Evolutionary conservation across 2,888 invertebrate species (phyloP).

Genomic region (Campoplex capitator): DNA sequence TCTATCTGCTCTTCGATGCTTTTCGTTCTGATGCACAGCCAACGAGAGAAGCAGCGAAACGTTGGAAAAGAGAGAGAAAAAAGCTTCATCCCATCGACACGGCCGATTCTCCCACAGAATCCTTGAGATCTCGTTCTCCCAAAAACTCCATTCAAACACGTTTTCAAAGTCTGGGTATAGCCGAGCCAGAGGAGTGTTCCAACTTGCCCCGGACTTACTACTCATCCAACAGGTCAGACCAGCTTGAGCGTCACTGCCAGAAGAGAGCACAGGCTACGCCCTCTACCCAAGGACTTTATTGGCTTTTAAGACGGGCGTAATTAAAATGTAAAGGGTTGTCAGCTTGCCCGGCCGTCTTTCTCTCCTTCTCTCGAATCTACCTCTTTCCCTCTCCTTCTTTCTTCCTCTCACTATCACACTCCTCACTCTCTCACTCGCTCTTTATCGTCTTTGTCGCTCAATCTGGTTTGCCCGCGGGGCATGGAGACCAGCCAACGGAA

Average conservation of each 20-base stretch:
- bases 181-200: slow-evolving; percentile 28
- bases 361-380: slow-evolving; percentile 45
- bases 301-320: slow-evolving; percentile 81
- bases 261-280: slow-evolving; percentile 68
- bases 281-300: slow-evolving; percentile 78
- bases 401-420: slow-evolving; percentile 40
- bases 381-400: slow-evolving; percentile 41
- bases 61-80: slow-evolving; percentile 32
- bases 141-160: slow-evolving; percentile 48
- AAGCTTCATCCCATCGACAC: slow-evolving; percentile 54
- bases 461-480: slow-evolving; percentile 59
- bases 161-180: slow-evolving; percentile 28
- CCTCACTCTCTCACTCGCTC: slow-evolving; percentile 22
- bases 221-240: slow-evolving; percentile 59
- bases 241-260: slow-evolving; percentile 74
- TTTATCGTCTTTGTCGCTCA: slow-evolving; percentile 62
- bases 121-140: slow-evolving; percentile 50
- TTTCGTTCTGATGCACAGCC: slow-evolving; percentile 44
- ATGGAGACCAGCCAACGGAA: slow-evolving; percentile 39
- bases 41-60: slow-evolving; percentile 40
- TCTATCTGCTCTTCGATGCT: slow-evolving; percentile 30
- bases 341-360: slow-evolving; percentile 68
- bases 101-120: slow-evolving; percentile 45
- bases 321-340: slow-evolving; percentile 83
- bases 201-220: slow-evolving; percentile 42